Evolutionary conservation across 2,797 vertebrate species (phyloP), one percentile per base, ranked within the genome.

Genomic region (Tauraco hartlaubi): DNA sequence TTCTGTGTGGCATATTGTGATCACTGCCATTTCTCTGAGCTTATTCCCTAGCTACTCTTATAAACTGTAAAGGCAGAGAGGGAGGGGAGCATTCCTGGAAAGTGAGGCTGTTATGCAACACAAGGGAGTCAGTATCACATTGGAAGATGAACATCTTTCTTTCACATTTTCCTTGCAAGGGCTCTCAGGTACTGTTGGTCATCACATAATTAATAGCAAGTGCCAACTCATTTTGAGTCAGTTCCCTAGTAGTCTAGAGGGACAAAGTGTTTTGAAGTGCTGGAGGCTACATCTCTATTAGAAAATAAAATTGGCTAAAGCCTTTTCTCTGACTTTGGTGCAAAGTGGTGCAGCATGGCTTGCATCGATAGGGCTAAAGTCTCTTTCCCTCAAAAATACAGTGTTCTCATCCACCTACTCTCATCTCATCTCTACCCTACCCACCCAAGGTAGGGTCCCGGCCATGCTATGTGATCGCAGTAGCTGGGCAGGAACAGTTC

Each of bases 1-100:
- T 92, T 61, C 56, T 75, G 43, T 21, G 55, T 94, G 95, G 78
- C 92, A 81, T 88, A 43, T 94, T 95, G 76, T 95, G 91, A 94
- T 96, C 2, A 3, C 94, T 89, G 92, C 58, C 68, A 66, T 81
- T 95, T 84, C 58, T 88, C 18, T 0, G 5, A 83, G 78, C 73
- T 94, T 43, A 79, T 90, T 95, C 82, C 55, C 37, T 61, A 67
- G 61, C 59, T 89, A 75, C 67, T 72, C n/a, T 51, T 63, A 16
- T 8, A 21, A 84, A 52, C 51, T 77, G 41, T 1, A 52, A 28
- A 41, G 49, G 28, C 19, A 22, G 33, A 6, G 4, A 8, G 11
- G 18, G 5, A 61, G 37, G 44, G 39, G 26, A 62, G 28, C 46
- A 25, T 86, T 86, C 68, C 69, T 92, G 79, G 69, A 73, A 92